Evolutionary conservation across 2,888 invertebrate species (phyloP), one percentile per base, ranked within the genome.

Genomic region (Nycteola revayana): DNA sequence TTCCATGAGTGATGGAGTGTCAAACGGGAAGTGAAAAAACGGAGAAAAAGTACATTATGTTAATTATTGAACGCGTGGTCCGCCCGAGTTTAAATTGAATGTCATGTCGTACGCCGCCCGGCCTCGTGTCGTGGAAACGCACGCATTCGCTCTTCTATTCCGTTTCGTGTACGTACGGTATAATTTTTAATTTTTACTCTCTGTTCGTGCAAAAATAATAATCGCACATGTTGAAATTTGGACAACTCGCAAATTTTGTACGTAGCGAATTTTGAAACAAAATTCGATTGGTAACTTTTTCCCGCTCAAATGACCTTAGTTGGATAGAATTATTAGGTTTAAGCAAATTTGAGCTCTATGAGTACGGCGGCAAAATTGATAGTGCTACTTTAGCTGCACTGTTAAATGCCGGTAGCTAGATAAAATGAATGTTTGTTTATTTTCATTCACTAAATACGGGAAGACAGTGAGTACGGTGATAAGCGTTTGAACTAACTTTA

Each of bases 1-100:
- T 88, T 88, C 87, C 88, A 84, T 88, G 88, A 88, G 85, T 88
- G 88, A 88, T 88, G 88, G 87, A 88, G 87, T 88, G 88, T 87
- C 88, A 88, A 87, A 87, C 86, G 85, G 76, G 78, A 85, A 81
- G 79, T 80, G 82, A 74, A 84, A 87, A 87, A 87, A 85, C 61
- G 80, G 81, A 87, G 85, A 82, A 87, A 88, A 87, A 84, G 81
- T 77, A 80, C 78, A 87, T 88, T 87, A 88, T 88, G 87, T 87
- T 88, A 88, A 88, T 87, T 87, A 88, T 87, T 78, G 84, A 80
- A 71, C 79, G 84, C 77, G 77, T 70, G 73, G 68, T 67, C 69
- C 75, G 77, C 70, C 75, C 68, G 82, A 84, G 84, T 85, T 86
- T 81, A 86, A 84, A 86, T 87, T 86, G 87, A 84, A 84, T 82